Conservation (phyloP, 1,140 invertebrate genomes). For the Prorops nasuta region DNA sequence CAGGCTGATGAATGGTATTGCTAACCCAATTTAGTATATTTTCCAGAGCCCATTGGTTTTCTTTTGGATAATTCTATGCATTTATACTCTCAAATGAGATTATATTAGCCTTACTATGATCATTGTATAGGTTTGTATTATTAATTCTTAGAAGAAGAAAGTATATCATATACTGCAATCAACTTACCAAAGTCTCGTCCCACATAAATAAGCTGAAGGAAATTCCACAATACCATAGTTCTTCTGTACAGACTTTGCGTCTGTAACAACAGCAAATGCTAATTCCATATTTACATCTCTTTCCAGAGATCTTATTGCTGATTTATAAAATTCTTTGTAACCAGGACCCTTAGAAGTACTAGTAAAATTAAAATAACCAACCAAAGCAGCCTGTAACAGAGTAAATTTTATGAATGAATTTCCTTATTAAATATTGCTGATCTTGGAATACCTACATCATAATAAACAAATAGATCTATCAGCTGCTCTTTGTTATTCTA, state of each 20-base stretch:
- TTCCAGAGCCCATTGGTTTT: conserved; percentile 52
- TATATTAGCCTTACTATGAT: no score
- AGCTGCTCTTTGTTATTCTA: conserved; percentile 63
- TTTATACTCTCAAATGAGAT: conserved; percentile 26
- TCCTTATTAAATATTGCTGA: conserved; percentile 7
- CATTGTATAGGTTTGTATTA: not conserved
- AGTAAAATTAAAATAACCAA: conserved; percentile 62
- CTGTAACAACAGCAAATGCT: conserved; percentile 68
- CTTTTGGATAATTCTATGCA: conserved; percentile 60
- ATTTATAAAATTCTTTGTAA: conserved; percentile 67
- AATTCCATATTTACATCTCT: conserved; percentile 68
- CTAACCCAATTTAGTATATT: conserved; percentile 62
- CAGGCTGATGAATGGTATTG: conserved; percentile 59
- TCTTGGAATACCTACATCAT: conserved; percentile 69
- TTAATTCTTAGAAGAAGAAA: not conserved
- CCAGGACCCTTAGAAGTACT: conserved; percentile 53
- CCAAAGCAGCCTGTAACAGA: conserved; percentile 67
- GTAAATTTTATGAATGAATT: conserved; percentile 17
- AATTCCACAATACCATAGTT: conserved; percentile 55
- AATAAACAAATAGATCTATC: conserved; percentile 60
- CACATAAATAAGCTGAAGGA: conserved; percentile 64
- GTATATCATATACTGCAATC: not conserved
- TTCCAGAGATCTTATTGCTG: conserved; percentile 67
- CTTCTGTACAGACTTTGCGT: conserved; percentile 46
- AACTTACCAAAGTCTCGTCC: conserved; percentile 68